Percentiles rank a stretch among this genome's conserved stretches.
These are phyloP conservation scores for Drusus annulatus DNA, from an alignment of 1,140 invertebrate species.

Conservation along the genomic window DNA sequence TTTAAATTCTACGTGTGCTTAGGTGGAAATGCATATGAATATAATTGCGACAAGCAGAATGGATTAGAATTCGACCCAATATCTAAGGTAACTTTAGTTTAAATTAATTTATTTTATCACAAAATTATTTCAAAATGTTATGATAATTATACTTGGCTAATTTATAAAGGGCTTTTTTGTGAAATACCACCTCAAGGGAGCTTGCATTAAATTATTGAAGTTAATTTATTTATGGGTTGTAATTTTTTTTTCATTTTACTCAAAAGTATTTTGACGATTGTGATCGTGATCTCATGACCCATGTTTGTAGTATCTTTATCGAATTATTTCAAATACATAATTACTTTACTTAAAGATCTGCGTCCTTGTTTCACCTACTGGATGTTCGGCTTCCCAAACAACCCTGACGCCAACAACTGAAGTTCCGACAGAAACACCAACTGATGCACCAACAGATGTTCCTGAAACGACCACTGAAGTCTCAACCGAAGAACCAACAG, in stretches of 20 bases:
- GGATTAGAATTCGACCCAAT: conserved; percentile 27
- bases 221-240: no score
- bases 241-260: no score
- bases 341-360: background rate
- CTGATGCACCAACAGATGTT: conserved; percentile 6
- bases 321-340: no score
- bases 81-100: background rate
- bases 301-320: no score
- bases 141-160: no score
- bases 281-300: background rate
- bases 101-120: background rate
- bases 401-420: background rate
- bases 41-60: conserved; percentile 1
- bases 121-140: no score
- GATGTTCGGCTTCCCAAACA: conserved; percentile 3
- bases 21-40: background rate
- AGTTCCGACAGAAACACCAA: background rate
- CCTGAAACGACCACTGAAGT: background rate
- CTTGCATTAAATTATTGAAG: no score
- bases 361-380: background rate
- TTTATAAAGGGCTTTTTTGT: no score
- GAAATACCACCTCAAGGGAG: no score
- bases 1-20: conserved; percentile 42
- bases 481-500: background rate
- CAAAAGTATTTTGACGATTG: no score